These are phyloP conservation scores for Lamellibrachia luymesi DNA, from an alignment of 1,140 invertebrate species.

Conservation along the genomic window DNA sequence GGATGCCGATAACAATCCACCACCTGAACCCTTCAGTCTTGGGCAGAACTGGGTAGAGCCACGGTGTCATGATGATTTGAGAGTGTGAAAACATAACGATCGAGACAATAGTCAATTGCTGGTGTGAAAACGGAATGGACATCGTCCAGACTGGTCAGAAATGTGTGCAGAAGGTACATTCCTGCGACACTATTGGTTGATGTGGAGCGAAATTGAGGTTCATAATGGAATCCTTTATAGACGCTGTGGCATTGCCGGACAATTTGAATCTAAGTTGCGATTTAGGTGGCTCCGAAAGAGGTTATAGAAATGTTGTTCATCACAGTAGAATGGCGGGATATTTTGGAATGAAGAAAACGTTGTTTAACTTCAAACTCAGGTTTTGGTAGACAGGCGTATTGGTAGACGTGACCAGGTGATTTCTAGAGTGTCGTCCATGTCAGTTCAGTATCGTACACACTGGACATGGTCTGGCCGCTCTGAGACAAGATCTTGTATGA, in stretches of 20 bases:
- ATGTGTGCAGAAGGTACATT: neutral
- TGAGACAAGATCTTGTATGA: conserved; percentile 11
- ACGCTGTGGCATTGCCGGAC: neutral
- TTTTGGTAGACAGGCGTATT: conserved; percentile 9
- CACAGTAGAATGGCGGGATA: neutral
- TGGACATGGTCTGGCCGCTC: neutral
- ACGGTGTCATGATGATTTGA: neutral
- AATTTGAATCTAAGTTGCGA: neutral
- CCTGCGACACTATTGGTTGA: neutral
- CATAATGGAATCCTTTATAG: conserved; percentile 11
- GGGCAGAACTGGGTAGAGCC: conserved; percentile 2
- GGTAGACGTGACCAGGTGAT: conserved; percentile 10
- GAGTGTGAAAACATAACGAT: neutral
- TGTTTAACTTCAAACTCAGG: neutral
- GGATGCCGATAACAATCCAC: neutral
- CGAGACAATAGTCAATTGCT: neutral
- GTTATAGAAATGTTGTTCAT: neutral
- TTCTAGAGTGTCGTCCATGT: conserved; percentile 10
- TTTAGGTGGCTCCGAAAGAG: neutral
- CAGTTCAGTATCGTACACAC: neutral
- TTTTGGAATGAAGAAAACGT: conserved; percentile 15
- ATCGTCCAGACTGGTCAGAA: neutral
- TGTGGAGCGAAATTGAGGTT: neutral
- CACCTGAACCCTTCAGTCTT: neutral
- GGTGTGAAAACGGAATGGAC: neutral